These are phyloP conservation scores for Paraplagusia blochii DNA, from an alignment of 2,113 vertebrate species.

Conservation along the genomic window DNA sequence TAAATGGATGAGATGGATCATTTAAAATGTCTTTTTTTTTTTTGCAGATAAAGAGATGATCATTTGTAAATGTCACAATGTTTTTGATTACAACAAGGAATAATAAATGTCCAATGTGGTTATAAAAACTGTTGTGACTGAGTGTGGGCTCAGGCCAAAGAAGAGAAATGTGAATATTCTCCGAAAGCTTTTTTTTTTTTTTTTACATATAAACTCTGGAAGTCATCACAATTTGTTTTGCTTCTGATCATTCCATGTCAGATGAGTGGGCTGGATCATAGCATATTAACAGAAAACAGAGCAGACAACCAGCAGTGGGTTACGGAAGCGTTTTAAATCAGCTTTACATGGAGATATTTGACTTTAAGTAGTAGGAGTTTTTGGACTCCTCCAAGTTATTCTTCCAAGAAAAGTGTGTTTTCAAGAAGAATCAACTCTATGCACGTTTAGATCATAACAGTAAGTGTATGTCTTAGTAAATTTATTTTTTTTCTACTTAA, in stretches of 20 bases:
- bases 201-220: not conserved
- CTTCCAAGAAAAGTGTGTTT: too few relatives aligned
- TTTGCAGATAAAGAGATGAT: not conserved
- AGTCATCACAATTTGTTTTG: slow-evolving; percentile 35
- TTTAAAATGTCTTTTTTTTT: not conserved
- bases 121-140: not conserved
- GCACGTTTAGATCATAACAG: too few relatives aligned
- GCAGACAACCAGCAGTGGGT: slow-evolving; percentile 19
- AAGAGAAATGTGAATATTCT: slow-evolving; percentile 8
- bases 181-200: slow-evolving; percentile 4
- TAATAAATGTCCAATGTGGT: not conserved
- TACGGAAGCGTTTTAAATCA: slow-evolving; percentile 32
- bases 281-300: slow-evolving; percentile 1
- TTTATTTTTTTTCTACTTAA: too few relatives aligned
- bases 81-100: not conserved
- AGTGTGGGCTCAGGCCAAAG: slow-evolving; percentile 2
- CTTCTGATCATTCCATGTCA: slow-evolving; percentile 40
- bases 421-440: too few relatives aligned
- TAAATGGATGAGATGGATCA: not conserved
- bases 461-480: too few relatives aligned
- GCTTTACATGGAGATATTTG: slow-evolving; percentile 20
- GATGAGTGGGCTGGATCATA: slow-evolving; percentile 3
- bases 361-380: too few relatives aligned
- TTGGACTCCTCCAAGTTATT: too few relatives aligned
- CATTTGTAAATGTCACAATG: not conserved